Evolutionary conservation across 2,888 invertebrate species (phyloP).

Genomic region (Coelopa pilipes): DNA sequence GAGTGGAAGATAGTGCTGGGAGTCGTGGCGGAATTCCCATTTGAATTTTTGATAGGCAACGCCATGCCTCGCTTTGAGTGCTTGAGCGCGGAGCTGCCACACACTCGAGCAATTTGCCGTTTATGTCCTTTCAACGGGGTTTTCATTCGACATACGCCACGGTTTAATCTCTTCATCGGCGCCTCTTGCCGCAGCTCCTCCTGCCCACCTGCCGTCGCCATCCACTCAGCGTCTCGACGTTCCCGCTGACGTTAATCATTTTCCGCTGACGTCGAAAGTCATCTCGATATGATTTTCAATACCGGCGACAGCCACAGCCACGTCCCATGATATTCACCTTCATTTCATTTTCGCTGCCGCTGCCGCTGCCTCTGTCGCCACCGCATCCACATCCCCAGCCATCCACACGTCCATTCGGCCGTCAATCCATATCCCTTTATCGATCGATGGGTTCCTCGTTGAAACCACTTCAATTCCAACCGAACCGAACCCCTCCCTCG

Average conservation of each 20-base stretch:
- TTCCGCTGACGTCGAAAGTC: slow-evolving; percentile 4
- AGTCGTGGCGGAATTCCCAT: no score
- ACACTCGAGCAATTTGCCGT: no score
- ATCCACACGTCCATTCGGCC: neutral
- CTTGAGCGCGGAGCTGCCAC: no score
- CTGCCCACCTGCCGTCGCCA: neutral
- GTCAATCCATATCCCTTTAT: neutral
- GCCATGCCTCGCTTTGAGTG: no score
- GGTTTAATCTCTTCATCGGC: neutral
- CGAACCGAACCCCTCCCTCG: no score
- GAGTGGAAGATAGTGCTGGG: no score
- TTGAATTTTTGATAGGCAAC: no score
- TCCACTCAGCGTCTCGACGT: neutral
- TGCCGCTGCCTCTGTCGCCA: neutral
- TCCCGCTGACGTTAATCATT: neutral
- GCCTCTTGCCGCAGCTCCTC: neutral
- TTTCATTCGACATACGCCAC: neutral
- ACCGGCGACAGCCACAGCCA: slow-evolving; percentile 1
- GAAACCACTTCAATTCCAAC: no score
- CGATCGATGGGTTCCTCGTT: neutral
- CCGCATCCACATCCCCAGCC: neutral
- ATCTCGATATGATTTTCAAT: slow-evolving; percentile 21
- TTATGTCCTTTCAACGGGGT: no score
- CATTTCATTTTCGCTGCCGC: slow-evolving; percentile 12
- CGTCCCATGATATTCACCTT: slow-evolving; percentile 25